A percentile compares a stretch with the other conserved stretches of the same genome.
Evolutionary conservation across 2,888 invertebrate species (phyloP).

Genomic region (Eurytoma californica): DNA sequence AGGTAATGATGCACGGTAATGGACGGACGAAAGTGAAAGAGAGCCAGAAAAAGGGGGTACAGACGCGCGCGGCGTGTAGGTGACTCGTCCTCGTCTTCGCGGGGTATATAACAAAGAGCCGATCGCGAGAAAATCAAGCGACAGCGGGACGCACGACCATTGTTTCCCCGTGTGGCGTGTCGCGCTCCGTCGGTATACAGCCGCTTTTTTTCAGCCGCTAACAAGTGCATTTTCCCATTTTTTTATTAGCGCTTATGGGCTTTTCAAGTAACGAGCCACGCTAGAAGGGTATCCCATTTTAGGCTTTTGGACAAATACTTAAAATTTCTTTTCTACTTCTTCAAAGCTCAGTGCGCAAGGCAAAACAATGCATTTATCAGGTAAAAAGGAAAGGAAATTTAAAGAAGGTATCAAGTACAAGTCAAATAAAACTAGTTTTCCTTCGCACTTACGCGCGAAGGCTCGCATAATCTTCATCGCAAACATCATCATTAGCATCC

Average conservation of each 20-base stretch:
- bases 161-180: slow-evolving; percentile 21
- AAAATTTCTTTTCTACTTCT: background rate
- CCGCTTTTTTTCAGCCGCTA: background rate
- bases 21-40: slow-evolving; percentile 52
- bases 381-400: no score
- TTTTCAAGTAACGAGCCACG: background rate
- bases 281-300: no score
- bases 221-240: slow-evolving; percentile 2
- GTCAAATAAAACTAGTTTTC: no score
- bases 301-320: background rate
- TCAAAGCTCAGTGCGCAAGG: no score
- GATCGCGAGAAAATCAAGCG: slow-evolving; percentile 18
- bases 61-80: background rate
- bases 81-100: no score
- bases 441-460: no score
- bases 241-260: slow-evolving; percentile 25
- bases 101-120: background rate
- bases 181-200: background rate
- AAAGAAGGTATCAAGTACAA: no score
- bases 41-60: background rate
- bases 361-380: no score
- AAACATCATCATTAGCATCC: slow-evolving; percentile 4
- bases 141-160: slow-evolving; percentile 39
- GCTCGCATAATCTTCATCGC: slow-evolving; percentile 3
- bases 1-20: slow-evolving; percentile 46